Conservation (phyloP, 2,888 invertebrate species). For the Heliconius aoede region DNA sequence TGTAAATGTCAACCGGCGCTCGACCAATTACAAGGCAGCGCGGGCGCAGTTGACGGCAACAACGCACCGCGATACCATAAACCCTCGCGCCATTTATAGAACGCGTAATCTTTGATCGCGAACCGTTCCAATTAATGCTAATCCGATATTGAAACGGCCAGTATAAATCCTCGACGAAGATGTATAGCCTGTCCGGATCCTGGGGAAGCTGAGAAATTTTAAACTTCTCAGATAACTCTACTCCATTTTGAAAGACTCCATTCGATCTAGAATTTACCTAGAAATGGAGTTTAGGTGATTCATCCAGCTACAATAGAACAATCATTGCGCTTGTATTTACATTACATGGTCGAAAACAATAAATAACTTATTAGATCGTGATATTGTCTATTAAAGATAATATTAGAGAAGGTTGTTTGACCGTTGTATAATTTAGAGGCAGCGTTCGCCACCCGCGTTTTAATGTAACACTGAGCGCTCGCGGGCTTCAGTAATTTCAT, state of each 20-base stretch:
- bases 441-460: conserved; percentile 53
- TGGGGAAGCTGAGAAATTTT: conserved; percentile 17
- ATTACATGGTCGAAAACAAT: conserved; percentile 26
- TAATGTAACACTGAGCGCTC: conserved; percentile 64
- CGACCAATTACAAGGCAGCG: conserved; percentile 81
- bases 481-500: conserved; percentile 68
- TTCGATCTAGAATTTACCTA: conserved; percentile 4
- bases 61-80: conserved; percentile 79
- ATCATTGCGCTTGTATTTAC: conserved; percentile 24
- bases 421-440: conserved; percentile 40
- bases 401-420: conserved; percentile 45
- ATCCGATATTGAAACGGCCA: conserved; percentile 63
- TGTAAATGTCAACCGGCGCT: conserved; percentile 80
- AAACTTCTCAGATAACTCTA: conserved; percentile 16
- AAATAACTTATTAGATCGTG: conserved; percentile 44
- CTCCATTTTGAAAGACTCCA: background rate
- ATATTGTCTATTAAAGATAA: conserved; percentile 45
- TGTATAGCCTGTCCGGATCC: conserved; percentile 37
- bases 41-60: conserved; percentile 77
- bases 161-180: conserved; percentile 48
- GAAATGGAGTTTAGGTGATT: background rate
- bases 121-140: conserved; percentile 78
- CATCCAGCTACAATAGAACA: conserved; percentile 15
- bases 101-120: conserved; percentile 73
- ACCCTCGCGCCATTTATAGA: conserved; percentile 80